Conservation (phyloP, 2,888 invertebrate genomes). For the Trichopria drosophilae region DNA sequence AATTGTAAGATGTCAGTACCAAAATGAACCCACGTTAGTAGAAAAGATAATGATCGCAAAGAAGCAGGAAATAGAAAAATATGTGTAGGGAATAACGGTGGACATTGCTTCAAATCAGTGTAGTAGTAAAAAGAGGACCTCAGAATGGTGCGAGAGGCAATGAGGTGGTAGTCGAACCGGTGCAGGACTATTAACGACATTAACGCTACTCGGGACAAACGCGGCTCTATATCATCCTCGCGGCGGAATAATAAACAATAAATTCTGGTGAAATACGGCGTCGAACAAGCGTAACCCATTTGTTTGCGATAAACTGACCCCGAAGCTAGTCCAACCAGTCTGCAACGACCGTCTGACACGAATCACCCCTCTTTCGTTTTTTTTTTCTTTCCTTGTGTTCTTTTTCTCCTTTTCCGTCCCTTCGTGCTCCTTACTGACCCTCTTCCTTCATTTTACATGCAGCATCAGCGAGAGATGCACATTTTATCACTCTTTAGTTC, state of each 20-base stretch:
- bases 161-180: slow-evolving; percentile 44
- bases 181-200: slow-evolving; percentile 54
- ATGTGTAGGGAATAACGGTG: no score
- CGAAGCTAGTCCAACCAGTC: slow-evolving; percentile 55
- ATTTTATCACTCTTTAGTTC: no score
- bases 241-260: slow-evolving; percentile 56
- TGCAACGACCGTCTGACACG: slow-evolving; percentile 40
- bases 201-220: slow-evolving; percentile 55
- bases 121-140: no score
- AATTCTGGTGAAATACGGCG: slow-evolving; percentile 56
- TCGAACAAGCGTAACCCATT: slow-evolving; percentile 57
- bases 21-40: no score
- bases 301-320: slow-evolving; percentile 58
- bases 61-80: no score
- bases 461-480: no score
- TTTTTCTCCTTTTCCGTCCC: slow-evolving; percentile 14
- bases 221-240: slow-evolving; percentile 53
- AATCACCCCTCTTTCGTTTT: slow-evolving; percentile 31
- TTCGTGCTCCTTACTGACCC: slow-evolving; percentile 9
- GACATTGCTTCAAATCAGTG: no score
- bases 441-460: no score
- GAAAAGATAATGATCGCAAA: no score
- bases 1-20: no score
- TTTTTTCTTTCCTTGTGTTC: slow-evolving; percentile 6
- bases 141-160: no score